phyloP scores from a whole-genome alignment of 2,113 vertebrate species.

The Empidonax alnorum region DNA sequence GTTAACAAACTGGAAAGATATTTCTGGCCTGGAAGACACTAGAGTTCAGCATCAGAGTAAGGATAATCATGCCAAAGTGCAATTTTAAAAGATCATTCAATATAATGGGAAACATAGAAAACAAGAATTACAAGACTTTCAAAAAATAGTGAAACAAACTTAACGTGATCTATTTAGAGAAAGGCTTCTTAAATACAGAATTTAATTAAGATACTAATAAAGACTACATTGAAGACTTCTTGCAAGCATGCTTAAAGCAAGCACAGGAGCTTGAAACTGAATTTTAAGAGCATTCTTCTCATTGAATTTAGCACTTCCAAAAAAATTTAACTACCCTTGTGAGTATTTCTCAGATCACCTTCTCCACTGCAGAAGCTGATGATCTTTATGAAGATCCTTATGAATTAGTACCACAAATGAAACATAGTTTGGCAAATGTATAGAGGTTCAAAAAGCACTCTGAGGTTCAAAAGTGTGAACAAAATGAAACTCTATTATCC shows the following conservation, averaged over 20 bases:
- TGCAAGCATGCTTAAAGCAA: not conserved
- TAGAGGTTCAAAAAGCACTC: not conserved
- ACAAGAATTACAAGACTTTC: constrained; percentile 2
- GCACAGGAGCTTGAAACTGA: not conserved
- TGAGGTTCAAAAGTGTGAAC: not conserved
- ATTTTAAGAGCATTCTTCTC: not conserved
- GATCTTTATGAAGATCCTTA: not conserved
- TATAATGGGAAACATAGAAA: constrained; percentile 36
- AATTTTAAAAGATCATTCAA: constrained; percentile 25
- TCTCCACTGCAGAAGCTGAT: not conserved
- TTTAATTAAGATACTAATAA: not conserved
- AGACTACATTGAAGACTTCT: not conserved
- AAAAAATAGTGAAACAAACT: not conserved
- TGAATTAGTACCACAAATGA: not conserved
- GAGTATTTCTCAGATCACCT: not conserved
- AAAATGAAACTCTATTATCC: not conserved
- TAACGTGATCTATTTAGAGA: not conserved
- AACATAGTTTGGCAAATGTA: not conserved
- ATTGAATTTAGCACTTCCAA: not conserved
- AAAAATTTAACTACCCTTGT: not conserved
- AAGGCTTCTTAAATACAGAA: not conserved
- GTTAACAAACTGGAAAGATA: constrained; percentile 48
- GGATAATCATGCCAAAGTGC: constrained; percentile 23
- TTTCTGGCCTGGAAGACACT: constrained; percentile 37
- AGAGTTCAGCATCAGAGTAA: constrained; percentile 32